Evolutionary conservation across 2,888 invertebrate genomes (phyloP), one percentile per base, ranked within the genome.

Genomic region (Tuta absoluta): DNA sequence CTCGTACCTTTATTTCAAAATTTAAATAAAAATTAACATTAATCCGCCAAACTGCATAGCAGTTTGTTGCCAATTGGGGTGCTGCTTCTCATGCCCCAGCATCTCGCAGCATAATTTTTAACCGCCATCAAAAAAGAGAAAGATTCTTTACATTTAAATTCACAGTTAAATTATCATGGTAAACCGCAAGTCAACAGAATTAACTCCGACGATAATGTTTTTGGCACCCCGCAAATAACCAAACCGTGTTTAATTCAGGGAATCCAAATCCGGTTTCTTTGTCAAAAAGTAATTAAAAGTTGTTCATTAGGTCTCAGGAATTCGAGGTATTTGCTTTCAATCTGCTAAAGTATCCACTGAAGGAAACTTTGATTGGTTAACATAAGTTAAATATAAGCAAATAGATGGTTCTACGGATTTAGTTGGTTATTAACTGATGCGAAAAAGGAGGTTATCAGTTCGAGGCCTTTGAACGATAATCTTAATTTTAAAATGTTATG

Each of bases 281-380:
- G 66, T 66, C 24, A 37, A n/a, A 28, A 74, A 72, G 71, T 72
- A 75, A 75, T 76, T 76, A 71, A 75, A 75, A 76, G 70, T 76
- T 73, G 64, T 71, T 75, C 71, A 72, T 73, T 75, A 73, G 75
- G 65, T 68, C 66, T 62, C 33, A 53, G 68, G 69, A 67, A 72
- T 66, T 57, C 62, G 53, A 70, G 70, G 72, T 73, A 70, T 71
- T 74, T 71, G 71, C 67, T 72, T 72, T 70, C 69, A 69, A 71
- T 74, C 69, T 68, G 64, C 60, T 67, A 62, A 71, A 74, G 69
- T 69, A 70, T 66, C 68, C 63, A 65, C 56, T 21, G 59, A 48
- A 37, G 64, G 60, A 33, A 71, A 73, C 71, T 73, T 74, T 68
- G 71, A 74, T 73, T 72, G 72, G 71, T 71, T 71, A 66, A 66